A percentile compares a stretch with the other conserved stretches of the same genome.
Evolutionary conservation across 2,113 vertebrate species (phyloP).

Genomic region (Danio rerio): GRCz12tu NC_133176.1:20284501-20285000

Average conservation of each 20-base stretch:
- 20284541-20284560: background rate
- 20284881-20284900: background rate
- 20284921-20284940: too few species aligned
- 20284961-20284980: background rate
- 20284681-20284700: constrained; percentile 33
- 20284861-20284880: background rate
- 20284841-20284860: background rate
- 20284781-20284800: background rate
- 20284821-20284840: too few species aligned
- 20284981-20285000: constrained; percentile 15
- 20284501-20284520: background rate
- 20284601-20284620: background rate
- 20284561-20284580: background rate
- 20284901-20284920: background rate
- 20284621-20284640: background rate
- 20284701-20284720: constrained; percentile 24
- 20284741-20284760: background rate
- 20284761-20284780: background rate
- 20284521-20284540: background rate
- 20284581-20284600: background rate
- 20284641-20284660: constrained; percentile 18
- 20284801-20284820: background rate
- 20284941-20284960: background rate
- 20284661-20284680: constrained; percentile 39
- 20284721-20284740: background rate